Percentiles rank a stretch among this genome's conserved stretches.
These are phyloP conservation scores for Drosophila trapezifrons DNA, from an alignment of 1,140 invertebrate genomes.

Conservation along the genomic window DNA sequence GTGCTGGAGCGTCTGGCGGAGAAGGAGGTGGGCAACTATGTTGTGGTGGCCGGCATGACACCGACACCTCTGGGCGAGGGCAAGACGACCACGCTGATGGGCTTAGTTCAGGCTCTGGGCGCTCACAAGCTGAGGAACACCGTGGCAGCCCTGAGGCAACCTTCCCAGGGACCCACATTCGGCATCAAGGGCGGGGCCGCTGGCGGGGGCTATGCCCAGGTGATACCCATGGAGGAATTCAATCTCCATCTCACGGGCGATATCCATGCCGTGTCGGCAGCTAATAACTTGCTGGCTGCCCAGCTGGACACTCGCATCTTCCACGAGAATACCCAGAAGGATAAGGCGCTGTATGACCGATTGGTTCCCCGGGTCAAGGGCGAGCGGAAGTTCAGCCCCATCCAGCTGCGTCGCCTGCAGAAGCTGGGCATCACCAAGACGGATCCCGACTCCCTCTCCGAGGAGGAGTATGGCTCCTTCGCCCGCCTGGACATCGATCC, in stretches of 20 bases:
- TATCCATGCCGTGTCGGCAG: slow-evolving; percentile 98
- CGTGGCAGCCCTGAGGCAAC: slow-evolving; percentile 98
- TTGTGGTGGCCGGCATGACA: slow-evolving; percentile 98
- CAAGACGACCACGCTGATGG: slow-evolving; percentile 98
- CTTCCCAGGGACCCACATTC: slow-evolving; percentile 99
- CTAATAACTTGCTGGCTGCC: slow-evolving; percentile 98
- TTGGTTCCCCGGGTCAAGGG: slow-evolving; percentile 93
- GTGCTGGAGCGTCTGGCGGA: slow-evolving; percentile 91
- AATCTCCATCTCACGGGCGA: slow-evolving; percentile 99
- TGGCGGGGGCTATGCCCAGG: slow-evolving; percentile 86
- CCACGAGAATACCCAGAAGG: slow-evolving; percentile 96
- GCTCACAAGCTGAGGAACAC: slow-evolving; percentile 94
- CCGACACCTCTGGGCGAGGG: slow-evolving; percentile 99
- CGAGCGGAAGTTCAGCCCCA: slow-evolving; percentile 91
- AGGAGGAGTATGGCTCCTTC: slow-evolving; percentile 92
- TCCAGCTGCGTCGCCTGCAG: slow-evolving; percentile 91
- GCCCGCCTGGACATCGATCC: slow-evolving; percentile 96
- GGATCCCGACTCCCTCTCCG: slow-evolving; percentile 91
- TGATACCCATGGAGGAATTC: slow-evolving; percentile 99
- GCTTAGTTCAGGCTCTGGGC: slow-evolving; percentile 95
- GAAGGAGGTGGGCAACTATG: slow-evolving; percentile 93
- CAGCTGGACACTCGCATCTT: slow-evolving; percentile 97
- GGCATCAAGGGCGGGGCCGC: slow-evolving; percentile 93
- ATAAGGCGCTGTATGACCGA: slow-evolving; percentile 93
- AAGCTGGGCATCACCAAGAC: slow-evolving; percentile 95